Evolutionary conservation across 2,113 vertebrate species (phyloP), one percentile per base, ranked within the genome.

Genomic region (Petromus typicus): DNA sequence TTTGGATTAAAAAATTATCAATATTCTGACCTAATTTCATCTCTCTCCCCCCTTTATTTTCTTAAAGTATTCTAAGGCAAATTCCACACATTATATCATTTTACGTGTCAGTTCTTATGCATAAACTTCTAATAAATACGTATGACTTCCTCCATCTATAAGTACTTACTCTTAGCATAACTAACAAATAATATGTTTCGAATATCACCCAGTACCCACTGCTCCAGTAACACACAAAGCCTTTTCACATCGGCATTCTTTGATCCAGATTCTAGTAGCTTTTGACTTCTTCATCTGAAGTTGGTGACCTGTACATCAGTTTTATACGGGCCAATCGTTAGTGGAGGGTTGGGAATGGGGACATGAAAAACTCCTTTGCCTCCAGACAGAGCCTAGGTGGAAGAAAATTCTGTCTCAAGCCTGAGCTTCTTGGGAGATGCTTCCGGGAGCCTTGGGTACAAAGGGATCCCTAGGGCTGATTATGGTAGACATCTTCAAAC

Each of bases 71-170:
- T 56, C 85, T 88, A 84, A 86, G 88, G 86, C 45, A 91, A 73
- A 94, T 80, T 94, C 37, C 37, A 86, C 40, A 54, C 18, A 76
- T 75, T 73, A 18, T 86, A 66, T 86, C n/a, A 80, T 83, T 82
- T 91, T 43, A 71, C 34, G 30, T 59, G 5, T 61, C 40, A 84
- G 7, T 75, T 82, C 22, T 66, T 86, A 57, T 17, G 30, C 18
- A 45, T 59, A 14, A 0, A 37, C 27, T 86, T 95, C 27, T 64
- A 32, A 71, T 56, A 86, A 48, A 43, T 59, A 85, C 20, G 66
- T 32, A 48, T 34, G 9, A 16, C 18, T n/a, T 73, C 61, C 6
- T 48, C 51, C 63, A 34, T 59, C 23, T 20, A 17, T 43, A 37
- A 37, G 25, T 51, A 84, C 11, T 75, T 78, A 85, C 48, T 48